Conservation (phyloP, 2,888 invertebrate genomes). For the Brenthis daphne region DNA sequence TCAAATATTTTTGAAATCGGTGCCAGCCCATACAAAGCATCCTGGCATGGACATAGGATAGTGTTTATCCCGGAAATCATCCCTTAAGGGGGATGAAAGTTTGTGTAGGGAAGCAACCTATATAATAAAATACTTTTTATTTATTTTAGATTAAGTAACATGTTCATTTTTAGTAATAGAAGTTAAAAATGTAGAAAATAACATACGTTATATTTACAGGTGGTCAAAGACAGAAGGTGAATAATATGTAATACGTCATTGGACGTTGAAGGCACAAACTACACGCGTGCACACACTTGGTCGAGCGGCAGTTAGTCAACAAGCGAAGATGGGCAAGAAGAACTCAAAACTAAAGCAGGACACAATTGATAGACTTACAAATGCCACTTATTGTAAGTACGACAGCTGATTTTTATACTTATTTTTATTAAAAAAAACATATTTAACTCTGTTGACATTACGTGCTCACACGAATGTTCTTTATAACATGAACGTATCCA, state of each 20-base stretch:
- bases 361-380: constrained; percentile 95
- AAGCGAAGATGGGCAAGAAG: constrained; percentile 93
- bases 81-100: too few species aligned
- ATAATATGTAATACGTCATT: constrained; percentile 70
- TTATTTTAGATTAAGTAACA: too few species aligned
- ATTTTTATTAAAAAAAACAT: constrained; percentile 1
- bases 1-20: too few species aligned
- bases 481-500: too few species aligned
- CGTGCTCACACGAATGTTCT: neutral
- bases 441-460: neutral
- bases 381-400: constrained; percentile 95
- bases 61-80: too few species aligned
- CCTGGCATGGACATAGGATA: too few species aligned
- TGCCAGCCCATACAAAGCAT: too few species aligned
- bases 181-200: neutral
- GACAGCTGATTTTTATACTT: constrained; percentile 8
- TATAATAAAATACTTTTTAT: too few species aligned
- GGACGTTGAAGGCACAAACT: constrained; percentile 46
- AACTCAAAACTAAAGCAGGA: constrained; percentile 98
- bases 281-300: constrained; percentile 43
- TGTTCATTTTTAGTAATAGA: too few species aligned
- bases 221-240: constrained; percentile 48
- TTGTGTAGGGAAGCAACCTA: too few species aligned
- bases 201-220: constrained; percentile 50
- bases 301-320: constrained; percentile 45